Percentiles rank a stretch among this genome's conserved stretches.
These are phyloP conservation scores for Dynastes maya DNA, from an alignment of 2,888 invertebrate genomes.

Conservation along the genomic window DNA sequence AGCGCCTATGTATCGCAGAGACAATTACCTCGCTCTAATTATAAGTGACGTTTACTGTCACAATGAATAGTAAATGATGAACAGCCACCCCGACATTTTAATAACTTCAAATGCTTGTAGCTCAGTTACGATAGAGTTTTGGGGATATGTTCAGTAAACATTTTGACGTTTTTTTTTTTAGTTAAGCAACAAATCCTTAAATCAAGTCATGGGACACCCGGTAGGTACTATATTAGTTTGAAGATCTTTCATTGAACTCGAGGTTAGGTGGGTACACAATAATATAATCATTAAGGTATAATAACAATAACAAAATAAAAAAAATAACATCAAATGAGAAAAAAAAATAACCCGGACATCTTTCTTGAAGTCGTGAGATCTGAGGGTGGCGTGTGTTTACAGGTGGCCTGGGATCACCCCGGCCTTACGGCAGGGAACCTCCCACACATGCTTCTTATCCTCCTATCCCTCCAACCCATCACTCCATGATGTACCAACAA, in stretches of 20 bases:
- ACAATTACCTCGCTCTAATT: no score
- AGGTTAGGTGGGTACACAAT: constrained; percentile 42
- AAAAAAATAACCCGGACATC: constrained; percentile 30
- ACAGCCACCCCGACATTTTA: no score
- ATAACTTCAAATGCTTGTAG: no score
- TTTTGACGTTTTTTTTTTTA: no score
- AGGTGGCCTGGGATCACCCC: constrained; percentile 76
- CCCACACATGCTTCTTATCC: constrained; percentile 66
- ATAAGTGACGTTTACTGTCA: no score
- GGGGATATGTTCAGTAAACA: no score
- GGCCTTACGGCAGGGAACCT: constrained; percentile 73
- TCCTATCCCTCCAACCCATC: constrained; percentile 72
- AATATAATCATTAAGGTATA: constrained; percentile 2
- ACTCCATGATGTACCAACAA: constrained; percentile 72
- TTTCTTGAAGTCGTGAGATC: constrained; percentile 48
- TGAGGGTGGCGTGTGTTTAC: constrained; percentile 71
- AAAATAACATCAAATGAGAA: neutral
- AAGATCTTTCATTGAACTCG: constrained; percentile 49
- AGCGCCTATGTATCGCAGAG: no score
- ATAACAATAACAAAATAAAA: neutral
- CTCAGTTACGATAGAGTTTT: no score
- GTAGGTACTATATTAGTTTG: constrained; percentile 8
- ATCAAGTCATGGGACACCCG: no score
- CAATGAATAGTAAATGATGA: no score
- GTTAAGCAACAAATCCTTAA: no score